phyloP scores from a whole-genome alignment of 2,113 vertebrate species.

The Psophia crepitans region DNA sequence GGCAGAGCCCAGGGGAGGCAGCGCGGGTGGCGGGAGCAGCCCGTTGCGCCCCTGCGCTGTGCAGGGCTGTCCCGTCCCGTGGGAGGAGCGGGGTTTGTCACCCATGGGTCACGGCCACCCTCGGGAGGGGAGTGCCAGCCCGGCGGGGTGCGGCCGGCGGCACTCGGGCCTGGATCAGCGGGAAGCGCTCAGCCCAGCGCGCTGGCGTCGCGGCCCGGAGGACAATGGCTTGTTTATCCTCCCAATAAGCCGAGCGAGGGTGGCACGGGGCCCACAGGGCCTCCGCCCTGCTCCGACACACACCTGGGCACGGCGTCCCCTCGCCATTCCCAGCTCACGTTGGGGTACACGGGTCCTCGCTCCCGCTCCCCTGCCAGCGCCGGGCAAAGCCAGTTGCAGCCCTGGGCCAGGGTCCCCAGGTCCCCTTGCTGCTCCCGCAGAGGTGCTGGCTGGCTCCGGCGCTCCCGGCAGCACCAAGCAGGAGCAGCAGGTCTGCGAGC shows the following conservation, averaged over 20 bases:
- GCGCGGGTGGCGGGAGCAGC: accelerated
- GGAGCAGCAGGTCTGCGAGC: background rate
- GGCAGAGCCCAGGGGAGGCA: background rate
- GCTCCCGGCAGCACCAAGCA: accelerated
- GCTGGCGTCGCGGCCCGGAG: background rate
- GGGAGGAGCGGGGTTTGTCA: background rate
- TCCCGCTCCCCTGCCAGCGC: background rate
- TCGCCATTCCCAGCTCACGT: background rate
- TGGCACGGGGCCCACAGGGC: background rate
- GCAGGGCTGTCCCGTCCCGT: background rate
- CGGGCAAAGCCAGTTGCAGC: accelerated
- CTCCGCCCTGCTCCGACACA: background rate
- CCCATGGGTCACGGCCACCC: background rate
- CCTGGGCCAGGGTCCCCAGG: accelerated
- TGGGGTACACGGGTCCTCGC: background rate
- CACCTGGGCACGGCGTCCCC: background rate
- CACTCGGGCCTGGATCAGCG: accelerated
- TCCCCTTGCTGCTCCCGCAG: background rate
- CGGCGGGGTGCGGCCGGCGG: background rate
- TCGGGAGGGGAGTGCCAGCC: background rate
- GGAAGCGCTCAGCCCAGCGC: background rate
- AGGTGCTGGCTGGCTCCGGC: background rate
- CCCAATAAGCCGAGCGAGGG: background rate
- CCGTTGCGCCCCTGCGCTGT: accelerated
- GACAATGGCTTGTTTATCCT: background rate